phyloP scores from a whole-genome alignment of 2,113 vertebrate species.

The Sylvicapra grimmia region DNA sequence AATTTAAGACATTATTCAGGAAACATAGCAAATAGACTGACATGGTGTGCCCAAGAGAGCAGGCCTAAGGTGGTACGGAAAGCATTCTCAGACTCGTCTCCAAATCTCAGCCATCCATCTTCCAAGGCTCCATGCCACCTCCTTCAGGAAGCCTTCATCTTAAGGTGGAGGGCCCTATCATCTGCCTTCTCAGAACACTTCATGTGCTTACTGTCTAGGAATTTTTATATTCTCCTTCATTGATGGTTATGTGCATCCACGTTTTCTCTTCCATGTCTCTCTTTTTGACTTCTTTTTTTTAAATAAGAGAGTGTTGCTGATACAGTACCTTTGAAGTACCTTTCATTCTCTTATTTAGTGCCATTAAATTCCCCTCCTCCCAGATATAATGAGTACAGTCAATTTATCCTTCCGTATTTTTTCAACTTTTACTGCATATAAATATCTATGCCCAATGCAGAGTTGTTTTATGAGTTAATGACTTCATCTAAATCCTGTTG shows the following conservation, averaged over 20 bases:
- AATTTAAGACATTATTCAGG: neutral
- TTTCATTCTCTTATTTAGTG: conserved; percentile 7
- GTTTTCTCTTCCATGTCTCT: neutral
- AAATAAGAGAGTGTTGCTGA: neutral
- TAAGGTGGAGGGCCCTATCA: neutral
- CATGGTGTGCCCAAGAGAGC: neutral
- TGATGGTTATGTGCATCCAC: neutral
- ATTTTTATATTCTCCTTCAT: neutral
- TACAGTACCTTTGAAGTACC: neutral
- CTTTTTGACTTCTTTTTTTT: neutral
- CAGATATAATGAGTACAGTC: neutral
- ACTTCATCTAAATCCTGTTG: neutral
- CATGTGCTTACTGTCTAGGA: neutral
- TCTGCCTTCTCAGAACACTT: neutral
- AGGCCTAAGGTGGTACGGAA: neutral
- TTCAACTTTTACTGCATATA: neutral
- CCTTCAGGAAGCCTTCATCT: neutral
- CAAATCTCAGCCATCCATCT: neutral
- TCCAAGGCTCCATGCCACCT: neutral
- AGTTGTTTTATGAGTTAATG: neutral
- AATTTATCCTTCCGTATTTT: neutral
- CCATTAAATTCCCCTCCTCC: neutral
- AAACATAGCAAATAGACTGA: neutral
- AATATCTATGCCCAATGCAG: neutral
- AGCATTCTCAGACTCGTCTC: neutral